Percentiles rank a stretch among this genome's conserved stretches.
These are phyloP conservation scores for Ferdinandea cuprea DNA, from an alignment of 2,888 invertebrate genomes.

Conservation along the genomic window DNA sequence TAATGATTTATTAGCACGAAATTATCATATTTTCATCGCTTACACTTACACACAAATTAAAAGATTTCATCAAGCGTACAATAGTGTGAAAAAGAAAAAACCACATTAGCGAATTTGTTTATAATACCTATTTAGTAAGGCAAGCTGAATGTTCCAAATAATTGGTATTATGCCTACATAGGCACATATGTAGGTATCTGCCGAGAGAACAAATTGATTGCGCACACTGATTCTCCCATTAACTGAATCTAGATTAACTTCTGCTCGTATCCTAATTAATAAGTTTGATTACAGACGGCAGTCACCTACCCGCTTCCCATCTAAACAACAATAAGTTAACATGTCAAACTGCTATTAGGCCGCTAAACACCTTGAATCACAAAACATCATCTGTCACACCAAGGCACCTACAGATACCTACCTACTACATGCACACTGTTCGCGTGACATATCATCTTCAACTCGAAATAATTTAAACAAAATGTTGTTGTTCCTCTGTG, in stretches of 20 bases:
- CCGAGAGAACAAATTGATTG: conserved; percentile 63
- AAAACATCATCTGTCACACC: conserved; percentile 64
- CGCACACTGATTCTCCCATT: neutral
- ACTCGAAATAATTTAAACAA: conserved; percentile 43
- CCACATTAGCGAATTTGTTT: conserved; percentile 58
- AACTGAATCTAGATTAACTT: conserved; percentile 64
- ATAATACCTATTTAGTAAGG: conserved; percentile 14
- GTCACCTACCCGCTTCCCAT: conserved; percentile 16
- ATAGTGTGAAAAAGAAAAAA: conserved; percentile 63
- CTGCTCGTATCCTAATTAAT: conserved; percentile 68
- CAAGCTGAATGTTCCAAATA: conserved; percentile 41
- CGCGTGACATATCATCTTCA: conserved; percentile 68
- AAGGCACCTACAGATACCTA: conserved; percentile 3
- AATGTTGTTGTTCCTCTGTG: neutral
- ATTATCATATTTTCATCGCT: conserved; percentile 66
- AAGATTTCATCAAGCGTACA: conserved; percentile 56
- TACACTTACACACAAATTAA: conserved; percentile 43
- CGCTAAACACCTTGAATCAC: conserved; percentile 68
- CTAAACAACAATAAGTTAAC: conserved; percentile 37
- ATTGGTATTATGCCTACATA: conserved; percentile 3
- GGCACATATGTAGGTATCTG: neutral
- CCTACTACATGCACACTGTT: conserved; percentile 20
- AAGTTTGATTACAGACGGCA: conserved; percentile 34
- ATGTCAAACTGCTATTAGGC: conserved; percentile 66
- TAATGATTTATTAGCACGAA: conserved; percentile 66